Evolutionary conservation across 2,797 vertebrate species (phyloP), one percentile per base, ranked within the genome.

Genomic region (Phrynocephalus guinanensis): DNA sequence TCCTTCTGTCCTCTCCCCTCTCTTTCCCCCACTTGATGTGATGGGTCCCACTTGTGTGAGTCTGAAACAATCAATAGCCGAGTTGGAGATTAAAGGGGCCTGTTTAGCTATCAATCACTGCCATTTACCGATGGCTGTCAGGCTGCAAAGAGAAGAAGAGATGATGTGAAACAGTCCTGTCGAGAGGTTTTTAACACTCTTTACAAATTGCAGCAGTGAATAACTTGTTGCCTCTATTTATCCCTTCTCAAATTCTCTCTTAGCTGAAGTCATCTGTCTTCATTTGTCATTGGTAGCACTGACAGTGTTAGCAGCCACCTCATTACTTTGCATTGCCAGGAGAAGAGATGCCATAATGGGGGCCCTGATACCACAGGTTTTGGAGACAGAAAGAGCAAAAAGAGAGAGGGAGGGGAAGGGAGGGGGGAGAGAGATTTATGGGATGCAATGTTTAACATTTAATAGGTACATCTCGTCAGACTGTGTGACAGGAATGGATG

Each of bases 181-280:
- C 95, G 94, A 93, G 92, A 95, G 96, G 94, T 93, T 96, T 96
- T 96, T 95, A 96, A 93, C 87, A 66, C 94, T 95, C 95, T 93
- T 95, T 96, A 97, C 96, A 97, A 96, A 96, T 96, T 94, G 95
- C 96, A 30, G 83, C 87, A 82, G 93, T 95, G 95, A 97, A 95
- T 95, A 97, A 96, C 95, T 95, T 96, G 94, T 96, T 96, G 96
- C 95, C 94, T 95, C 94, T 96, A 95, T 97, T 97, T 97, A 97
- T 96, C 95, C 96, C 91, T 94, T 95, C 90, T 92, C 95, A 96
- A 96, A 96, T 96, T 95, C 95, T 96, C 95, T 96, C 93, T 95
- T 93, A 89, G 95, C 96, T 95, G 91, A 92, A 90, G 94, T 95
- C 96, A 97, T 97, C 96, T 81, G 93, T 97, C 96, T 97, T 97